phyloP scores from a whole-genome alignment of 2,113 vertebrate species.

The Hylia prasina region DNA sequence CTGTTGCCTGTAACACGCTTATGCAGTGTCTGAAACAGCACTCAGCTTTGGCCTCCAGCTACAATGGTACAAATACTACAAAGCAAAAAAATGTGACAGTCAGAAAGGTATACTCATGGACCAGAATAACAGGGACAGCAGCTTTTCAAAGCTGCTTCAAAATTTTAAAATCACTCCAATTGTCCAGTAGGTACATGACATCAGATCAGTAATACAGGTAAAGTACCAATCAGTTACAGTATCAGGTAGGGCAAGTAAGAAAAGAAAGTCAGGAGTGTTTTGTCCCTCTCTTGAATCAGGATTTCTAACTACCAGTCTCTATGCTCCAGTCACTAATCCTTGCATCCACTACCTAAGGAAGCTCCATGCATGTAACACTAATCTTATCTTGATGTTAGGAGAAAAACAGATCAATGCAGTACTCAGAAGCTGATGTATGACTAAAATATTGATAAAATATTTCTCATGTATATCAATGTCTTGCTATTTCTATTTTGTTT shows the following conservation, averaged over 20 bases:
- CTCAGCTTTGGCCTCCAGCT: neutral
- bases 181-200: neutral
- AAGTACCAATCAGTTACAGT: neutral
- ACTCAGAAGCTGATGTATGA: constrained; percentile 16
- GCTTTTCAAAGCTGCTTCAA: neutral
- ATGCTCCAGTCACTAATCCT: neutral
- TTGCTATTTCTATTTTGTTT: neutral
- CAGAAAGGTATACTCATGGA: neutral
- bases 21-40: neutral
- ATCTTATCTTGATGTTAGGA: constrained; percentile 1
- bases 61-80: neutral
- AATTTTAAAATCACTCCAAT: neutral
- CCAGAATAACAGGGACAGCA: neutral
- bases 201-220: neutral
- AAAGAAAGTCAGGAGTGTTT: neutral
- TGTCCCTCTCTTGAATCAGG: neutral
- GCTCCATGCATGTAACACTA: neutral
- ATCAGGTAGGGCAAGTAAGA: neutral
- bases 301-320: neutral
- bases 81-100: neutral
- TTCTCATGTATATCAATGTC: neutral
- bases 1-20: rapidly evolving
- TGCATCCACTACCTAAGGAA: neutral
- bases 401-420: constrained; percentile 28
- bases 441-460: neutral